Percentiles rank a stretch among this genome's conserved stretches.
Conservation (phyloP, 2,113 vertebrate species). For the Gracilinanus agilis region DNA sequence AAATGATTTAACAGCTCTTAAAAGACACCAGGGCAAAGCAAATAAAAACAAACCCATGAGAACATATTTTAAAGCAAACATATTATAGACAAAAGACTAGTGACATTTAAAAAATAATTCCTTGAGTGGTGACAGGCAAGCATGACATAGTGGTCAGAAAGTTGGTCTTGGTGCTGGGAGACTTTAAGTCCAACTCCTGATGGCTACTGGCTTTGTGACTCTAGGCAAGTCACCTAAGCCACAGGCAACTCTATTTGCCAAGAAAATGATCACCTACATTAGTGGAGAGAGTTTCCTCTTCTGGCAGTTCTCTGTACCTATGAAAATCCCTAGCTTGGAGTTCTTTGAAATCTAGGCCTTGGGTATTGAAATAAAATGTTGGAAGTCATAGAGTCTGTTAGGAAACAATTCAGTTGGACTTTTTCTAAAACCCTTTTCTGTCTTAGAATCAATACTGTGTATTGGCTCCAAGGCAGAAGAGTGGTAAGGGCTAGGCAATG, state of each 20-base stretch:
- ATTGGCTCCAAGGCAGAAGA: too few relatives aligned
- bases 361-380: slow-evolving; percentile 15
- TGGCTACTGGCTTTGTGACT: background rate
- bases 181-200: background rate
- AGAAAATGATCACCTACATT: background rate
- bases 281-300: background rate
- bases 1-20: slow-evolving; percentile 23
- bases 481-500: too few relatives aligned
- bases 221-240: background rate
- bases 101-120: background rate
- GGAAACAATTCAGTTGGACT: slow-evolving; percentile 8
- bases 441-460: too few relatives aligned
- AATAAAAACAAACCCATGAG: slow-evolving; percentile 51
- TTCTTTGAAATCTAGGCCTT: slow-evolving; percentile 13
- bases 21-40: slow-evolving; percentile 36
- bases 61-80: slow-evolving; percentile 39
- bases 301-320: background rate
- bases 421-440: too few relatives aligned
- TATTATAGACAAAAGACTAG: slow-evolving; percentile 51
- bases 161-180: background rate
- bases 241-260: background rate
- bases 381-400: slow-evolving; percentile 26
- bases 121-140: background rate
- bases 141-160: background rate
- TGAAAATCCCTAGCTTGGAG: slow-evolving; percentile 10